Evolutionary conservation across 2,113 vertebrate species (phyloP), one percentile per base, ranked within the genome.

Genomic region (Xiphorhynchus elegans): DNA sequence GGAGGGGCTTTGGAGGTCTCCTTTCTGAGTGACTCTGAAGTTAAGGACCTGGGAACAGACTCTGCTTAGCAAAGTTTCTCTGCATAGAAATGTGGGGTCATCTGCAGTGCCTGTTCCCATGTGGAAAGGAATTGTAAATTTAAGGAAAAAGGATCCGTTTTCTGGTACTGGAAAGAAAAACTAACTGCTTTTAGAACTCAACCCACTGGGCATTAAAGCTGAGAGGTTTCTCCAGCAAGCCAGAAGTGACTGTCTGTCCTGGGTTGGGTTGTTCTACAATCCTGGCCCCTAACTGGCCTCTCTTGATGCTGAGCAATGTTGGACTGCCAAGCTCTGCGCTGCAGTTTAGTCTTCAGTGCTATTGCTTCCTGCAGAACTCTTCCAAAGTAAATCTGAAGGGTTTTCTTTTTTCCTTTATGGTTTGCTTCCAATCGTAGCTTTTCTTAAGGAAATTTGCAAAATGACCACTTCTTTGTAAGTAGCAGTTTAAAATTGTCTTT

Each of bases 171-270:
- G 39, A 35, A 90, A 81, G 68, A n/a, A 91, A 94, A 86, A 31
- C 0, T 7, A 67, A 9, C 75, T 70, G 53, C 49, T 91, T 91
- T 89, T 75, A 49, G 21, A 64, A 19, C 33, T 86, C 23, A 63
- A 47, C 19, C 37, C 74, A 73, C 67, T 1, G 8, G 44, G 56
- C 2, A 1, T 52, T 94, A 17, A 2, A 9, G 40, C 29, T 23
- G 17, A 21, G 64, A 55, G 47, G 16, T 33, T 84, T 74, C 39
- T 84, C 50, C 44, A 66, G 11, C 46, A 50, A 46, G 17, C 19
- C 79, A 49, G 37, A 46, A 49, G 33, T 0, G 0, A 37, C 39
- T 2, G 3, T 26, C 28, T 69, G 0, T 1, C 0, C 4, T 10
- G 28, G 74, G 67, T 5, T 1, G 44, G n/a, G 89, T 19, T 68